These are phyloP conservation scores for Magallana nippona DNA, from an alignment of 2,888 invertebrate genomes.

Conservation along the genomic window DNA sequence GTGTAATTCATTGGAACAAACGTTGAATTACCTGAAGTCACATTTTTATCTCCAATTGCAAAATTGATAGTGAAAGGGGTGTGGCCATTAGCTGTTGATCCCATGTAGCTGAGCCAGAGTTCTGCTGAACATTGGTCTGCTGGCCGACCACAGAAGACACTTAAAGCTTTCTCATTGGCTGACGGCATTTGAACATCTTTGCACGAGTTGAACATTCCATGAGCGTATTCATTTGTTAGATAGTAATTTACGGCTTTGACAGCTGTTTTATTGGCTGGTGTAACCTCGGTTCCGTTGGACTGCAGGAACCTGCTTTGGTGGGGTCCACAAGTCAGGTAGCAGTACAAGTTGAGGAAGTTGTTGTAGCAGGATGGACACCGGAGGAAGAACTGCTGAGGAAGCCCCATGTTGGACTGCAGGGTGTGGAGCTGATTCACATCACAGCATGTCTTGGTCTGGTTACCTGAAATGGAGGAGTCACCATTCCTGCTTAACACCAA, in stretches of 20 bases:
- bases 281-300: constrained; percentile 80
- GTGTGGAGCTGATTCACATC: constrained; percentile 69
- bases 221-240: constrained; percentile 86
- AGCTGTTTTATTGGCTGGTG: constrained; percentile 8
- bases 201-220: constrained; percentile 90
- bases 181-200: constrained; percentile 90
- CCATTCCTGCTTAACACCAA: no score
- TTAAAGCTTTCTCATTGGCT: constrained; percentile 86
- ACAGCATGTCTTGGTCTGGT: constrained; percentile 73
- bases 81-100: constrained; percentile 73
- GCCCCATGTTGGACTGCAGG: constrained; percentile 80
- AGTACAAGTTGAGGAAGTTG: constrained; percentile 91
- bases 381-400: constrained; percentile 86
- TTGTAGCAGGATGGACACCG: constrained; percentile 93
- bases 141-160: constrained; percentile 90
- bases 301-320: constrained; percentile 88
- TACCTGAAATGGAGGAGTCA: constrained; percentile 49
- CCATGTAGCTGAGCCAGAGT: constrained; percentile 81
- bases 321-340: constrained; percentile 90
- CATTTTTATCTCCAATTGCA: constrained; percentile 64
- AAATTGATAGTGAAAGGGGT: constrained; percentile 79
- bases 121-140: constrained; percentile 86
- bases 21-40: constrained; percentile 49
- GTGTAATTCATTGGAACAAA: constrained; percentile 67
- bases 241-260: constrained; percentile 85